phyloP scores from a whole-genome alignment of 2,888 invertebrate species.

The Apotomis betuletana region DNA sequence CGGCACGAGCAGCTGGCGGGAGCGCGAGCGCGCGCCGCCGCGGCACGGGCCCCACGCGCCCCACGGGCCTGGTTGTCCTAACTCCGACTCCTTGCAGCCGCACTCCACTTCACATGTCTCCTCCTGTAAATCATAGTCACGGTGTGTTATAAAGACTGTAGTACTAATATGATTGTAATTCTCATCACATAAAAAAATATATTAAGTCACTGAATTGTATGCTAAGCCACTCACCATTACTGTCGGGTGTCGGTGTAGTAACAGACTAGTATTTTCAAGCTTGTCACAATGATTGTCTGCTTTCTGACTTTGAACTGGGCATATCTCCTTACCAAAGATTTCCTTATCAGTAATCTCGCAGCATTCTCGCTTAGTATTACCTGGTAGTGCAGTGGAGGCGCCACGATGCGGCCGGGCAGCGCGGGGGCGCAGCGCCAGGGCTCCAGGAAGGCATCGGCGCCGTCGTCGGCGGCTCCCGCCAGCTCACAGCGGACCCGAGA shows the following conservation, averaged over 20 bases:
- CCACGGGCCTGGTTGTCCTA: slow-evolving; percentile 70
- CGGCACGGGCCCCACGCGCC: slow-evolving; percentile 76
- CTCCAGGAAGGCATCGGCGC: slow-evolving; percentile 62
- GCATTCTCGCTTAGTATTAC: slow-evolving; percentile 46
- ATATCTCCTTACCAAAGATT: no score
- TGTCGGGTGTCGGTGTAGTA: no score
- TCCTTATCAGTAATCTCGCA: no score
- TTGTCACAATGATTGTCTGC: no score
- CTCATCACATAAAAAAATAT: no score
- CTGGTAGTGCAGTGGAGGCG: slow-evolving; percentile 71
- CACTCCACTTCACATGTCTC: slow-evolving; percentile 71
- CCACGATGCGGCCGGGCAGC: slow-evolving; percentile 71
- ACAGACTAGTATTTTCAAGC: no score
- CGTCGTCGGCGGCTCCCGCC: slow-evolving; percentile 57
- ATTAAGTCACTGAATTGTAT: no score
- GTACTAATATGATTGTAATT: no score
- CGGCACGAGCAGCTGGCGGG: slow-evolving; percentile 68
- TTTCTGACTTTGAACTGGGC: no score
- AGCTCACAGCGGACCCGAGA: slow-evolving; percentile 73
- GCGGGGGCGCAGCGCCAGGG: slow-evolving; percentile 75
- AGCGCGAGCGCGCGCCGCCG: slow-evolving; percentile 71
- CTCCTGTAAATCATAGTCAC: slow-evolving; percentile 47
- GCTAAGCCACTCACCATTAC: no score
- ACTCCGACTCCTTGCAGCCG: slow-evolving; percentile 63
- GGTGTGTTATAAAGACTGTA: neutral